phyloP scores from a whole-genome alignment of 2,797 vertebrate species.

The Hozukius guyotensis region DNA sequence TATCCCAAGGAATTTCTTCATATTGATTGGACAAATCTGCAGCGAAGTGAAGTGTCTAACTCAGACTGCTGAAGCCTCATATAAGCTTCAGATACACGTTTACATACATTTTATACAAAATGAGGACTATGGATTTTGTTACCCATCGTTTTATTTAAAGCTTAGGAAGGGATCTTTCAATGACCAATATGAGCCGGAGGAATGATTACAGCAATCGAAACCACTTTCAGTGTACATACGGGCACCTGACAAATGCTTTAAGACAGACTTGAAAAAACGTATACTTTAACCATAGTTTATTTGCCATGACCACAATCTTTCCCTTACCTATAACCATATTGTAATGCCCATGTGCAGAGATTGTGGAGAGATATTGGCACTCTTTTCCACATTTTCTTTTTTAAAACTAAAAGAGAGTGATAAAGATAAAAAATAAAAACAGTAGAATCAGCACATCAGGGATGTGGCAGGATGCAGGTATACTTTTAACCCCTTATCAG shows the following conservation, averaged over 20 bases:
- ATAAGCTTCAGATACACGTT: no score
- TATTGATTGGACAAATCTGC: not conserved
- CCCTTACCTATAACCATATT: not conserved
- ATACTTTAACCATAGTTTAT: not conserved
- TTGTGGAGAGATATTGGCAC: not conserved
- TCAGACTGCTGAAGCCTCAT: no score
- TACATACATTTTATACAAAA: no score
- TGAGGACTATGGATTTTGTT: no score
- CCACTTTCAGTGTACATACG: no score
- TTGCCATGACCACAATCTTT: not conserved
- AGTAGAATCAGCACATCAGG: not conserved
- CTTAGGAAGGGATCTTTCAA: no score
- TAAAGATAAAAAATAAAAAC: not conserved
- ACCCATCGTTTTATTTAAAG: no score
- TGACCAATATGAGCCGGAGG: no score
- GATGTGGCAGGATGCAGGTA: slow-evolving; percentile 38
- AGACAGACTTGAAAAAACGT: no score
- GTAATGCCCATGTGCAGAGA: not conserved
- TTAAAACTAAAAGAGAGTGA: not conserved
- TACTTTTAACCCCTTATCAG: slow-evolving; percentile 35
- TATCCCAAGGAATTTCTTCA: not conserved
- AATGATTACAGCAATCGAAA: no score
- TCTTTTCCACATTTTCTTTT: not conserved
- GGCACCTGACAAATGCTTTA: no score
- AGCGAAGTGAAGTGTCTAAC: not conserved